These are phyloP conservation scores for Dasypogon diadema DNA, from an alignment of 2,888 invertebrate genomes.

Conservation along the genomic window DNA sequence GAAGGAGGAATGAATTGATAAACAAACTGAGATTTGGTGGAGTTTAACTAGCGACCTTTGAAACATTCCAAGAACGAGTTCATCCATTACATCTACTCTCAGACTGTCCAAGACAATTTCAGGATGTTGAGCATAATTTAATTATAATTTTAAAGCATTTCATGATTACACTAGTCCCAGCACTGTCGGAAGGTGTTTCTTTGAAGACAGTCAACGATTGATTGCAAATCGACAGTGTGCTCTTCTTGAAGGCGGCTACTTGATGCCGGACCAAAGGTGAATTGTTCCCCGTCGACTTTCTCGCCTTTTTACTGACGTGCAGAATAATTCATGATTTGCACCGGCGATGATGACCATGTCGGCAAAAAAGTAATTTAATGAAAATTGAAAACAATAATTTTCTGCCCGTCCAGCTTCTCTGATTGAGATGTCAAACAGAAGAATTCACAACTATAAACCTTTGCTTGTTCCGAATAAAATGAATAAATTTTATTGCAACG, in stretches of 20 bases:
- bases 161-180: conserved; percentile 14
- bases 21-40: no score
- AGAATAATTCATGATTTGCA: conserved; percentile 53
- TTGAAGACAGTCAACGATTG: conserved; percentile 29
- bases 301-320: conserved; percentile 27
- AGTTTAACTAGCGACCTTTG: no score
- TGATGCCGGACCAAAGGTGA: conserved; percentile 35
- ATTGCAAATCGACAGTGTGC: conserved; percentile 34
- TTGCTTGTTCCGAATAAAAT: conserved; percentile 44
- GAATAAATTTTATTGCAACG: conserved; percentile 47
- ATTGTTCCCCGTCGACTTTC: conserved; percentile 41
- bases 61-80: no score
- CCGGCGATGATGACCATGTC: conserved; percentile 36
- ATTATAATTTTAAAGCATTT: conserved; percentile 40
- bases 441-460: conserved; percentile 51
- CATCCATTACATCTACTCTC: no score
- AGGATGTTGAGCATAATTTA: conserved; percentile 14
- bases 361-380: conserved; percentile 56
- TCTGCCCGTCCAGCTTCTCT: conserved; percentile 51
- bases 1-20: no score
- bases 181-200: conserved; percentile 38
- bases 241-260: conserved; percentile 10
- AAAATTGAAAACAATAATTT: conserved; percentile 57
- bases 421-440: conserved; percentile 55
- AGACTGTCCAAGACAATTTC: no score